These are phyloP conservation scores for Bos taurus DNA, from an alignment of 2,113 vertebrate species.

Conservation along the genomic window DNA sequence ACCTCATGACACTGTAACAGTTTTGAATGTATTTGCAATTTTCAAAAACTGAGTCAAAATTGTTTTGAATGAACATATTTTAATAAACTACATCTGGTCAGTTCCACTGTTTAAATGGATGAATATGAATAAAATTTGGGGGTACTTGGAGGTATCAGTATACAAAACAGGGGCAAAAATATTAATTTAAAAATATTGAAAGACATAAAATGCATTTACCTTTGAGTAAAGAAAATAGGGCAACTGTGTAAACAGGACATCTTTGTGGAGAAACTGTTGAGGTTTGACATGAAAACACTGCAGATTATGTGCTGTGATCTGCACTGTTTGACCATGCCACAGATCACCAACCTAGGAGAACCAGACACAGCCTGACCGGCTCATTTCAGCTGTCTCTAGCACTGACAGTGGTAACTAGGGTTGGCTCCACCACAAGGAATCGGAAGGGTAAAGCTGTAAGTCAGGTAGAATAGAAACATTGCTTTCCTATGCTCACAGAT, in stretches of 20 bases:
- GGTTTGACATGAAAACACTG: background rate
- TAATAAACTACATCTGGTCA: conserved; percentile 13
- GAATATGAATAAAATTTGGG: conserved; percentile 48
- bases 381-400: background rate
- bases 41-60: conserved; percentile 58
- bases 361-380: background rate
- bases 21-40: conserved; percentile 46
- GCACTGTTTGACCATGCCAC: background rate
- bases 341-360: background rate
- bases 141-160: background rate
- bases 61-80: conserved; percentile 52
- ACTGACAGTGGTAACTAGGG: background rate
- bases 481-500: background rate
- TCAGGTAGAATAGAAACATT: background rate
- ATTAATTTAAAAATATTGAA: conserved; percentile 8
- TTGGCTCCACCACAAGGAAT: background rate
- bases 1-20: conserved; percentile 40
- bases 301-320: background rate
- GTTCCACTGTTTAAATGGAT: conserved; percentile 40
- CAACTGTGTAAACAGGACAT: background rate
- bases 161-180: background rate
- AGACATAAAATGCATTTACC: background rate
- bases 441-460: background rate
- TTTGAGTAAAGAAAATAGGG: background rate
- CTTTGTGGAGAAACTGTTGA: conserved; percentile 12